Conservation (phyloP, 1,140 invertebrate species). For the Neodiprion virginianus region DNA sequence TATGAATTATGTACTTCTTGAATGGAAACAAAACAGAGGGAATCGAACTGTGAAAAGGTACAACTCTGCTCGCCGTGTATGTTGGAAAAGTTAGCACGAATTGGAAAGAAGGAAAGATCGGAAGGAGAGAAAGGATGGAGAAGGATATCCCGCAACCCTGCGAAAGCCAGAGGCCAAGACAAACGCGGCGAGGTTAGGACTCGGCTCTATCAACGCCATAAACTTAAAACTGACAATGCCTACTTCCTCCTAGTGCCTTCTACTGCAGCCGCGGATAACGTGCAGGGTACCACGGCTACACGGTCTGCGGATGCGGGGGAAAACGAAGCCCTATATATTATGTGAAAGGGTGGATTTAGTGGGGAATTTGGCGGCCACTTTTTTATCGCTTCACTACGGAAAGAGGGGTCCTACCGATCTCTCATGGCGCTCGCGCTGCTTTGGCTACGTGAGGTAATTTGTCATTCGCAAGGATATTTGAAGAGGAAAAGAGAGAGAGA, state of each 20-base stretch:
- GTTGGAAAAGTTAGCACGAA: too few species aligned
- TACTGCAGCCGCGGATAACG: too few species aligned
- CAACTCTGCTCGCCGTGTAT: too few species aligned
- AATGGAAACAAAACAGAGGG: too few species aligned
- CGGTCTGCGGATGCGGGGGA: neutral
- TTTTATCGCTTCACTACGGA: constrained; percentile 1
- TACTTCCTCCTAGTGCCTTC: neutral
- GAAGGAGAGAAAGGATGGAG: too few species aligned
- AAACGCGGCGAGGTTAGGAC: neutral
- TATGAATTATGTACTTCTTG: too few species aligned
- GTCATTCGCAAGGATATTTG: constrained; percentile 1
- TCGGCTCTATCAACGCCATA: neutral
- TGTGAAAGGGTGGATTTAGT: neutral
- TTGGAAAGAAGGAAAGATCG: too few species aligned
- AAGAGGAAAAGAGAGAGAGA: neutral
- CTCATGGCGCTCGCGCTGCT: too few species aligned
- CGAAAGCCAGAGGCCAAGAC: too few species aligned
- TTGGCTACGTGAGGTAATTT: neutral
- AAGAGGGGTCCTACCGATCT: neutral
- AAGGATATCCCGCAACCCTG: too few species aligned
- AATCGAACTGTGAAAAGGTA: too few species aligned
- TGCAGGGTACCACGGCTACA: too few species aligned
- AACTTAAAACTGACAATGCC: neutral
- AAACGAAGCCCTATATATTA: neutral
- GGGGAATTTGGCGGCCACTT: neutral